Evolutionary conservation across 2,797 vertebrate genomes (phyloP).

Genomic region (Melanotaenia pygmaea): DNA sequence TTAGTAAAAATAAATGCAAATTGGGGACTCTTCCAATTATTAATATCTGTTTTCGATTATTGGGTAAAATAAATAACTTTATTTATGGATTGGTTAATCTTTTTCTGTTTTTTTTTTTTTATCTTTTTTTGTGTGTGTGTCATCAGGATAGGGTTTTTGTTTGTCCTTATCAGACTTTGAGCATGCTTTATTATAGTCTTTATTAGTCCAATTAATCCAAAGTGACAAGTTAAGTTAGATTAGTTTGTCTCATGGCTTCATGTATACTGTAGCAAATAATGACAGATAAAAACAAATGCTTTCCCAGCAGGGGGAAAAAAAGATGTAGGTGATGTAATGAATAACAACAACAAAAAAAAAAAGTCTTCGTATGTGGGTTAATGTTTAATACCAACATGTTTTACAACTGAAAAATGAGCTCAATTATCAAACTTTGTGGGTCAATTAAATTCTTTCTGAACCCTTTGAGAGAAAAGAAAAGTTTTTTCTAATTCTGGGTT

Average conservation of each 20-base stretch:
- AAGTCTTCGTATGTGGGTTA: slow-evolving; percentile 12
- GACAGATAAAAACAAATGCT: slow-evolving; percentile 59
- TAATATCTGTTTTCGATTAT: too few relatives aligned
- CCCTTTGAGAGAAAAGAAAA: slow-evolving; percentile 2
- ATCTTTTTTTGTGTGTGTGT: too few relatives aligned
- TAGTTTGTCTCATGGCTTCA: slow-evolving; percentile 18
- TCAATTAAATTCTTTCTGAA: background rate
- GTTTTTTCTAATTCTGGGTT: background rate
- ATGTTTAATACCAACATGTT: slow-evolving; percentile 33
- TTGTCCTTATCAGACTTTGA: slow-evolving; percentile 16
- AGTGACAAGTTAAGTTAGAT: slow-evolving; percentile 9
- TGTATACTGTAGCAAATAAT: slow-evolving; percentile 13
- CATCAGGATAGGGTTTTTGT: too few relatives aligned
- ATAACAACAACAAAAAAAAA: slow-evolving; percentile 3
- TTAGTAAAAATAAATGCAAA: too few relatives aligned
- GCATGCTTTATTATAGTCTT: slow-evolving; percentile 5
- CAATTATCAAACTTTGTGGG: slow-evolving; percentile 11
- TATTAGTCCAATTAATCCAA: background rate
- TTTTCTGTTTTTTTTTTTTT: background rate
- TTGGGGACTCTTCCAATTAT: too few relatives aligned
- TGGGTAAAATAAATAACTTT: too few relatives aligned
- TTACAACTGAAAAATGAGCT: slow-evolving; percentile 19
- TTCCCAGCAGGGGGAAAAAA: slow-evolving; percentile 30
- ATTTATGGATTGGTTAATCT: background rate
- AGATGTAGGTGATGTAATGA: background rate